Evolutionary conservation across 53 echinoderm and acorn worm genomes (phyloP), one percentile per base, ranked within the genome.

Genomic region (Zoroaster sp.): DNA sequence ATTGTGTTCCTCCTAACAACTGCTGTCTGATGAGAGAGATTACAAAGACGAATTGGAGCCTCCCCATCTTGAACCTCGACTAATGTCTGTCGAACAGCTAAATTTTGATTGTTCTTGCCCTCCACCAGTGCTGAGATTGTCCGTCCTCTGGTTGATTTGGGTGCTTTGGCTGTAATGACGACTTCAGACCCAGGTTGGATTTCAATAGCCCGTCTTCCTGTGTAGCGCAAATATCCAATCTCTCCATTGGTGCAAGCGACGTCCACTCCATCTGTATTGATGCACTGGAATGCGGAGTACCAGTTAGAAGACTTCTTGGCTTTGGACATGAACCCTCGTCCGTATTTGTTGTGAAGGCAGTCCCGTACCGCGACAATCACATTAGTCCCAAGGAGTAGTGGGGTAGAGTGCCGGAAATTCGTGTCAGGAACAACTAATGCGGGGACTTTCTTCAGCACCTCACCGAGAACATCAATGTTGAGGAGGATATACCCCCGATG

Each of bases 231-330:
- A 31, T 4, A 18, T 15, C 77, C 77, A 17, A 77, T 49, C 18
- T 77, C 35, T 14, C 77, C 77, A 53, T 77, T 77, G 0, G 45
- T 77, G 4, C 53, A 15, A 17, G 77, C 51, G 1, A 77, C 2
- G 54, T 77, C 77, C 0, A 53, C 54, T 5, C 77, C 77, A 18
- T 77, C 54, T 15, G 53, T 34, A 18, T 77, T 77, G 28, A 77
- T 31, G 53, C 51, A 77, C 53, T 77, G 77, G n/a, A 77, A 51
- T 23, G 77, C 77, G 0, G 54, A 77, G 20, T 52, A 71, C 86
- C 69, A 86, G 46, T 41, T 31, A 5, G 45, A 41, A 3, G 86
- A 86, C 72, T 46, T 41, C 37, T 53, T 49, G 32, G 36, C 30
- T 13, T 34, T 49, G 1, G 52, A 0, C 51, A 77, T 49, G 3